Base-by-base conservation (phyloP, 2,888 invertebrate genomes). In the Bombylius major region DNA sequence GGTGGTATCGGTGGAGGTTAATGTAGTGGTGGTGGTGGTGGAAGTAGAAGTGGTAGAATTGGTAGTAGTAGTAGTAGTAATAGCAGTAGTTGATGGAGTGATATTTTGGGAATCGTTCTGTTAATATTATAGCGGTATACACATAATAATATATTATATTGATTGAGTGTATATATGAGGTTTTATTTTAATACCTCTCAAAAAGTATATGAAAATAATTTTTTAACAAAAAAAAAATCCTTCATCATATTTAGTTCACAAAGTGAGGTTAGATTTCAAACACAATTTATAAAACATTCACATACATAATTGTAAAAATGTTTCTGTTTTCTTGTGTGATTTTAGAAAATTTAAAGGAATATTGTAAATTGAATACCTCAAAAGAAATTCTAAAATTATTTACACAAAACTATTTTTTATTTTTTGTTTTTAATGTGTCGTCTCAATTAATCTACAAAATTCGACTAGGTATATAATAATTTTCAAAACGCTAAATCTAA, bases 51-150 rank as follows among this genome's bases (percentile, higher is more conserved):
- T n/a, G 23, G 34, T 3, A 23, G 14, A 23, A n/a, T 23, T 23
- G 33, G 44, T 52, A 51, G 53, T 32, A 31, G 50, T 45, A 52
- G 62, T 31, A 50, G 57, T 55, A 44, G 58, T 56, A 57, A 62
- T 57, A 48, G 59, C 60, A 57, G 61, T 61, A 59, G 62, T 58
- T 61, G 67, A 64, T 63, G 64, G 62, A 60, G 67, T 63, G 66
- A 68, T 62, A 60, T 61, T 63, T 65, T 65, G 65, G 60, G 63
- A 67, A 64, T 70, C 70, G 65, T 66, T 70, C 71, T 71, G 71
- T 70, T 71, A 70, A 70, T 51, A 55, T 55, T 55, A 23, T 53
- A 58, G 58, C 51, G 55, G 47, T 51, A 56, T 50, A 56, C 50
- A 53, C n/a, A 58, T 49, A 53, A 54, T 48, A 53, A 42, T 44